Conservation (phyloP, 2,113 vertebrate species). For the Peromyscus californicus region DNA sequence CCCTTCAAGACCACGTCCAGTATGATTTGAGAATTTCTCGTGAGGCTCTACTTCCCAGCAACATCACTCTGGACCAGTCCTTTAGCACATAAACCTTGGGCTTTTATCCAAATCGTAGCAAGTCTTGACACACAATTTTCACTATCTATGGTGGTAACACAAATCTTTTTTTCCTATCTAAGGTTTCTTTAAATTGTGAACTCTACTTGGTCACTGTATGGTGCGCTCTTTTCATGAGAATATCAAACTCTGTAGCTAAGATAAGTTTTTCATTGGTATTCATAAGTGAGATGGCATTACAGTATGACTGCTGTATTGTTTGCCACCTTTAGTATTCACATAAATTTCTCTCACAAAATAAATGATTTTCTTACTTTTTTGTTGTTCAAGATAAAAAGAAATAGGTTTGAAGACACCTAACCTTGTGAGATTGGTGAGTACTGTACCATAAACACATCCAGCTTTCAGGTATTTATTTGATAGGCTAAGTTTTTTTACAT, state of each 20-base stretch:
- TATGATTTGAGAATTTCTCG: neutral
- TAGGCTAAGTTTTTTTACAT: neutral
- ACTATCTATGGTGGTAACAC: neutral
- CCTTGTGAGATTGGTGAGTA: neutral
- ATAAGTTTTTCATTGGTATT: neutral
- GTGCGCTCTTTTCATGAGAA: neutral
- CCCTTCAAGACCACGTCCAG: neutral
- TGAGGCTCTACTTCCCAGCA: no score
- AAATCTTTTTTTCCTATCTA: neutral
- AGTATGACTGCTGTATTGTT: neutral
- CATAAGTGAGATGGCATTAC: neutral
- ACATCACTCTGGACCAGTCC: accelerated
- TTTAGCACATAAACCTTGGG: neutral
- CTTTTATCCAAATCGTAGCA: neutral
- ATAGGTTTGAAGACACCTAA: neutral
- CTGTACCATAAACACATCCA: neutral
- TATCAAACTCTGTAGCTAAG: neutral
- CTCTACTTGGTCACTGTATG: neutral
- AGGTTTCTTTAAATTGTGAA: neutral
- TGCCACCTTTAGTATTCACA: neutral
- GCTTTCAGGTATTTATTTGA: neutral
- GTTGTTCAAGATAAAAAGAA: neutral
- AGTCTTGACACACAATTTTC: neutral
- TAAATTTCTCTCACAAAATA: neutral
- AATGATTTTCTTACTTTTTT: neutral